Evolutionary conservation across 2,888 invertebrate species (phyloP).

Genomic region (Mycalesis mineus): DNA sequence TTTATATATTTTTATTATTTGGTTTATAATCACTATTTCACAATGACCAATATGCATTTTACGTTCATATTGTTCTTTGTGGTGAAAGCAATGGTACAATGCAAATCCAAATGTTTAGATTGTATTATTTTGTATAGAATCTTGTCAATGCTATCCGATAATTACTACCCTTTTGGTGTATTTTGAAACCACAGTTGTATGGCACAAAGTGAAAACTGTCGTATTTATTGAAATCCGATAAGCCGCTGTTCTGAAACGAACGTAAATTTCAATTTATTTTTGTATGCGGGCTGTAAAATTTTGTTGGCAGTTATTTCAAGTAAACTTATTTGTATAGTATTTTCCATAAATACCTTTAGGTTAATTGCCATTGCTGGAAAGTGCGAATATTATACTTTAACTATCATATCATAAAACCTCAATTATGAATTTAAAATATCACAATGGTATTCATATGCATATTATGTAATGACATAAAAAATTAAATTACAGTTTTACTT

Average conservation of each 20-base stretch:
- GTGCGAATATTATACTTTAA: no score
- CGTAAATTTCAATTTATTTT: slow-evolving; percentile 20
- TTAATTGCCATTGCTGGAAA: not conserved
- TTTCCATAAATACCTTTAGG: not conserved
- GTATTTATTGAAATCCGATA: slow-evolving; percentile 25
- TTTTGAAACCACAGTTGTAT: slow-evolving; percentile 24
- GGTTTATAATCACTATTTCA: no score
- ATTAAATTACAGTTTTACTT: no score
- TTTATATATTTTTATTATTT: no score
- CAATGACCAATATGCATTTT: no score
- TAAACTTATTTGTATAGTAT: slow-evolving; percentile 4
- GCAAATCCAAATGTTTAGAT: not conserved
- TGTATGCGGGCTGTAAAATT: slow-evolving; percentile 1
- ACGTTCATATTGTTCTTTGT: no score
- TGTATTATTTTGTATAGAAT: not conserved
- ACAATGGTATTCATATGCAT: no score
- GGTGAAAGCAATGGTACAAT: no score
- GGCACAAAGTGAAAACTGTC: slow-evolving; percentile 23
- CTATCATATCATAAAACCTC: no score
- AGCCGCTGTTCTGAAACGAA: slow-evolving; percentile 15
- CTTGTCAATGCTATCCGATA: not conserved
- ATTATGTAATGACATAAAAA: no score
- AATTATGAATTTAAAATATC: no score
- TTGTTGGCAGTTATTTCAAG: not conserved
- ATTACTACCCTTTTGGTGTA: not conserved